A percentile compares a stretch with the other conserved stretches of the same genome.
Conservation (phyloP, 2,888 invertebrate genomes). For the Anoplius nigerrimus region DNA sequence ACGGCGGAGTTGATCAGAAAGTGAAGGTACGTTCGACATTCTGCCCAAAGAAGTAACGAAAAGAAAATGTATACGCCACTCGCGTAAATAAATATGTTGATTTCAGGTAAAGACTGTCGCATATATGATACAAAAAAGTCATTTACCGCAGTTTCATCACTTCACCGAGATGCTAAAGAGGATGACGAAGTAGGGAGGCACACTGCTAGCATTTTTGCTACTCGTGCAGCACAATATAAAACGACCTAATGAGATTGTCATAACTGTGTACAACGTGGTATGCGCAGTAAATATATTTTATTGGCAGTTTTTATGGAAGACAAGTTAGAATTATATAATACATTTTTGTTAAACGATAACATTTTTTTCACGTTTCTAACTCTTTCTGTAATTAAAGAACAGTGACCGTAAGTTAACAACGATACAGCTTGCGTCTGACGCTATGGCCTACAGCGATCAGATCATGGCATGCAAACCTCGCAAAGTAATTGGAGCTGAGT, state of each 20-base stretch:
- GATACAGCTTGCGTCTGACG: too few species aligned
- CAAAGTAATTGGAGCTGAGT: background rate
- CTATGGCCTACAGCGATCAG: too few species aligned
- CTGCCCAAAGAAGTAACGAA: too few species aligned
- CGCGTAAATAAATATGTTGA: slow-evolving; percentile 11
- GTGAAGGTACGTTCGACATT: slow-evolving; percentile 67
- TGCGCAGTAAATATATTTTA: slow-evolving; percentile 22
- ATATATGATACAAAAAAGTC: slow-evolving; percentile 66
- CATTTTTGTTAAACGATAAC: slow-evolving; percentile 12
- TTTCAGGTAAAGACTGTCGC: slow-evolving; percentile 66
- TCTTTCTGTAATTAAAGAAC: background rate
- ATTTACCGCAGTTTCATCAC: slow-evolving; percentile 61
- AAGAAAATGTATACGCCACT: background rate
- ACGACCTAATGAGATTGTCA: background rate
- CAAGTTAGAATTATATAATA: slow-evolving; percentile 29
- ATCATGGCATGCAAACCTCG: too few species aligned
- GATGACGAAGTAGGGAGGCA: slow-evolving; percentile 56
- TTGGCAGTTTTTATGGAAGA: slow-evolving; percentile 32
- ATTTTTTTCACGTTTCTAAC: slow-evolving; percentile 4
- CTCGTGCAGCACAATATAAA: background rate
- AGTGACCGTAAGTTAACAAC: too few species aligned
- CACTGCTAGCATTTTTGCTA: background rate
- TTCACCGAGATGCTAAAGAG: slow-evolving; percentile 64
- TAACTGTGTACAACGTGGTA: background rate
- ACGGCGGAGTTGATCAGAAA: slow-evolving; percentile 78